A percentile compares a stretch with the other conserved stretches of the same genome.
Evolutionary conservation across 2,113 vertebrate species (phyloP).

Genomic region (Dipodomys spectabilis): DNA sequence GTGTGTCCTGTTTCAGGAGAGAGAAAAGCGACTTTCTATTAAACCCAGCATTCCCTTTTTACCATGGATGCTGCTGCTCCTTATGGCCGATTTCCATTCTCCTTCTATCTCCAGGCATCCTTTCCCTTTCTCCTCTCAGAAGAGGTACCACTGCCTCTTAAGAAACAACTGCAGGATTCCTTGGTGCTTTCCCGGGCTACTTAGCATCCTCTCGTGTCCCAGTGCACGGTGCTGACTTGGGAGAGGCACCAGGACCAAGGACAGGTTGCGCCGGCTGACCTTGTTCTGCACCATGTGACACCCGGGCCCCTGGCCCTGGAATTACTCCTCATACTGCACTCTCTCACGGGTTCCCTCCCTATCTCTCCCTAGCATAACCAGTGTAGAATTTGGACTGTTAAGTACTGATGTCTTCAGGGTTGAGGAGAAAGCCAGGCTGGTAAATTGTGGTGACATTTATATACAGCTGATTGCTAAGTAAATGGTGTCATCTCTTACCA

Average conservation of each 20-base stretch:
- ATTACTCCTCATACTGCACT: background rate
- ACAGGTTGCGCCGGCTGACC: no score
- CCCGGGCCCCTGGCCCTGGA: background rate
- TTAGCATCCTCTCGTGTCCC: background rate
- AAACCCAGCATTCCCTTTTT: background rate
- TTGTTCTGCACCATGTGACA: background rate
- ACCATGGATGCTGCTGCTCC: background rate
- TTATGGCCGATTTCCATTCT: background rate
- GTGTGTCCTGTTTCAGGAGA: constrained; percentile 90
- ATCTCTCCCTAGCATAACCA: background rate
- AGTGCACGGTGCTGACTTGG: fast-evolving
- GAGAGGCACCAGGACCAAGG: background rate
- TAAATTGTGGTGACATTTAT: background rate
- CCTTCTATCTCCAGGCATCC: background rate
- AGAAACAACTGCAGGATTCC: background rate
- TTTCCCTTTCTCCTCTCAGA: background rate
- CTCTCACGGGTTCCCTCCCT: background rate
- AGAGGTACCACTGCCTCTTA: no score
- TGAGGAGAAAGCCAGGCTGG: background rate
- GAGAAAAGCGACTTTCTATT: background rate
- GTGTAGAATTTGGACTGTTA: background rate
- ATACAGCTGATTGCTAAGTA: background rate
- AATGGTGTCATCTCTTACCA: background rate
- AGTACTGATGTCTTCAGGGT: background rate
- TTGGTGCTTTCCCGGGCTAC: background rate